Evolutionary conservation across 2,888 invertebrate species (phyloP).

Genomic region (Andrena flavipes): DNA sequence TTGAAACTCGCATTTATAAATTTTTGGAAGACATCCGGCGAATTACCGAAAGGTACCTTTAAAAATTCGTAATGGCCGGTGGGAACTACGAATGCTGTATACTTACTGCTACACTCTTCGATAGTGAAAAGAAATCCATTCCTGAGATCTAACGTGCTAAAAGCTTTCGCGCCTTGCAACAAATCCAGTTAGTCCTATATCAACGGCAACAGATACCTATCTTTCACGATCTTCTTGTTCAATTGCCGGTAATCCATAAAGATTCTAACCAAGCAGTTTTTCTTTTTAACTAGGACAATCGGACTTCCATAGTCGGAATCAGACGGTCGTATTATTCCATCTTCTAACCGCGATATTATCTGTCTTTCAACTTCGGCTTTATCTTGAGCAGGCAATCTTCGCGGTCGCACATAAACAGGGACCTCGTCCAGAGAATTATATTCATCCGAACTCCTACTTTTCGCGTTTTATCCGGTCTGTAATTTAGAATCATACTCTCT

Average conservation of each 20-base stretch:
- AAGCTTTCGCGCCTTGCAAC: neutral
- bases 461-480: neutral
- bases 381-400: neutral
- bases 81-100: neutral
- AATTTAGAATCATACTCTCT: neutral
- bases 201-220: constrained; percentile 4
- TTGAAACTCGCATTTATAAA: constrained; percentile 2
- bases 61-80: constrained; percentile 1
- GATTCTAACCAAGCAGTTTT: neutral
- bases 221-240: constrained; percentile 7
- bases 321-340: neutral
- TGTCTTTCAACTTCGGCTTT: constrained; percentile 1
- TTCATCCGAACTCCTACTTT: neutral
- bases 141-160: constrained; percentile 1
- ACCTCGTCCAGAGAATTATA: neutral
- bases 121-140: constrained; percentile 13
- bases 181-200: constrained; percentile 11
- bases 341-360: neutral
- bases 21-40: too few relatives aligned
- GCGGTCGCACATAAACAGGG: neutral
- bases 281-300: constrained; percentile 3
- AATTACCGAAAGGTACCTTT: neutral
- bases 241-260: constrained; percentile 1
- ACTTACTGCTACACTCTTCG: neutral
- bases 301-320: constrained; percentile 9